Conservation (phyloP, 2,797 vertebrate genomes). For the Semaprochilodus insignis region DNA sequence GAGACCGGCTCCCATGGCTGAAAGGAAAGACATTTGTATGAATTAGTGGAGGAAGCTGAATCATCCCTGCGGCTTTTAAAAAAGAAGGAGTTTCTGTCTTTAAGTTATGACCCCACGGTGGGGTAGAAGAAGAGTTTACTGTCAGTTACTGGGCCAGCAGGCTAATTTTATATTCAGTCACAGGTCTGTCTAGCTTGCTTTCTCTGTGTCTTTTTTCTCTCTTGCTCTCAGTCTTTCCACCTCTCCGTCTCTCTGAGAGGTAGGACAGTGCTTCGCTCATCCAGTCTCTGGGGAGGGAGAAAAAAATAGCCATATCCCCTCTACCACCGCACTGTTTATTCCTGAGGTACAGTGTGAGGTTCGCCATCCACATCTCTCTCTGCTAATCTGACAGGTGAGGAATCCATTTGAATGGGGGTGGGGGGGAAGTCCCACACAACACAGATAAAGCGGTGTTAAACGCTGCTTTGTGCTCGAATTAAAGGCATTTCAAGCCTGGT, state of each 20-base stretch:
- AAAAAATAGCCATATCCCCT: slow-evolving; percentile 12
- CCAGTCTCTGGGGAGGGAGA: slow-evolving; percentile 2
- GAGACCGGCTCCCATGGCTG: neutral
- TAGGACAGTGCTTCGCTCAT: slow-evolving; percentile 12
- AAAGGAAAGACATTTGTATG: neutral
- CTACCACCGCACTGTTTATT: slow-evolving; percentile 42
- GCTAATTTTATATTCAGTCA: neutral
- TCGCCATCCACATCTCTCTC: slow-evolving; percentile 22
- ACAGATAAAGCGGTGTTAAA: slow-evolving; percentile 35
- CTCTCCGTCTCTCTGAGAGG: neutral
- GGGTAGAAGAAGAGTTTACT: slow-evolving; percentile 11
- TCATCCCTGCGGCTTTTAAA: slow-evolving; percentile 1
- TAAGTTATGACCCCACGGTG: slow-evolving; percentile 8
- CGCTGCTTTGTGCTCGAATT: slow-evolving; percentile 43
- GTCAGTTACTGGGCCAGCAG: slow-evolving; percentile 2
- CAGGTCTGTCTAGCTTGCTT: neutral
- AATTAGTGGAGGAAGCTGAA: neutral
- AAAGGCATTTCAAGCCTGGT: slow-evolving; percentile 43
- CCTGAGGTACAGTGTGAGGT: slow-evolving; percentile 34
- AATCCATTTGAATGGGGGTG: slow-evolving; percentile 1
- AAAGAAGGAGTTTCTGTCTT: slow-evolving; percentile 1
- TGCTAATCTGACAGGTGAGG: slow-evolving; percentile 39
- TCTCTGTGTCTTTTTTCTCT: neutral
- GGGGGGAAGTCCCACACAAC: neutral
- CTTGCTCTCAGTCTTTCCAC: neutral